Percentiles rank a stretch among this genome's conserved stretches.
Evolutionary conservation across 2,113 vertebrate species (phyloP).

Genomic region (Hippocampus mohnikei): DNA sequence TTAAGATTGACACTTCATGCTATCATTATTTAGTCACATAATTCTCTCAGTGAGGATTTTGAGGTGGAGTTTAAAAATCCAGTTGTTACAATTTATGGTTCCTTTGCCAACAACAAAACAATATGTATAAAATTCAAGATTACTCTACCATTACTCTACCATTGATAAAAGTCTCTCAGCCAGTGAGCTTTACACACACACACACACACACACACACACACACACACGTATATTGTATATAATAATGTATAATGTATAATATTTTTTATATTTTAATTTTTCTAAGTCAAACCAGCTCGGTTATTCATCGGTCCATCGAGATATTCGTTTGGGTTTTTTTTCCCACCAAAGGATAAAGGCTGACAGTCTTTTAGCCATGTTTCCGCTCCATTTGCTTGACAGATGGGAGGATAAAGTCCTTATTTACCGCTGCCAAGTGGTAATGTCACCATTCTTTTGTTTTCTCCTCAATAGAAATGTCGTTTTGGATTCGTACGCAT

Average conservation of each 20-base stretch:
- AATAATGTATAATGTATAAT: neutral
- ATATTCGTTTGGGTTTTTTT: no score
- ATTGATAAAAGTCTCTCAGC: constrained; percentile 2
- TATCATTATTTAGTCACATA: no score
- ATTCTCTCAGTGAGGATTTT: no score
- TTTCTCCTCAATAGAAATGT: constrained; percentile 1
- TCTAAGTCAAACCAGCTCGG: neutral
- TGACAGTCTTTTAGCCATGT: neutral
- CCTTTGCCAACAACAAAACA: no score
- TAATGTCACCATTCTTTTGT: constrained; percentile 2
- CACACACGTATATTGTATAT: no score
- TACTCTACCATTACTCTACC: neutral
- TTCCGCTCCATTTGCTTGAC: constrained; percentile 1
- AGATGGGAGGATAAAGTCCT: neutral
- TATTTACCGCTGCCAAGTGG: constrained; percentile 5
- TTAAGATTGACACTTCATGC: no score
- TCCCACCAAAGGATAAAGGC: neutral
- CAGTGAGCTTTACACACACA: neutral
- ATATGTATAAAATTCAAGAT: neutral
- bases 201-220: neutral
- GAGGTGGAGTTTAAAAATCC: no score
- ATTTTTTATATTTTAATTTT: neutral
- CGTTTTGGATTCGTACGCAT: neutral
- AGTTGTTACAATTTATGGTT: neutral
- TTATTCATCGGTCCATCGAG: no score